phyloP scores from a whole-genome alignment of 2,888 invertebrate species.

The Hyalella azteca region DNA sequence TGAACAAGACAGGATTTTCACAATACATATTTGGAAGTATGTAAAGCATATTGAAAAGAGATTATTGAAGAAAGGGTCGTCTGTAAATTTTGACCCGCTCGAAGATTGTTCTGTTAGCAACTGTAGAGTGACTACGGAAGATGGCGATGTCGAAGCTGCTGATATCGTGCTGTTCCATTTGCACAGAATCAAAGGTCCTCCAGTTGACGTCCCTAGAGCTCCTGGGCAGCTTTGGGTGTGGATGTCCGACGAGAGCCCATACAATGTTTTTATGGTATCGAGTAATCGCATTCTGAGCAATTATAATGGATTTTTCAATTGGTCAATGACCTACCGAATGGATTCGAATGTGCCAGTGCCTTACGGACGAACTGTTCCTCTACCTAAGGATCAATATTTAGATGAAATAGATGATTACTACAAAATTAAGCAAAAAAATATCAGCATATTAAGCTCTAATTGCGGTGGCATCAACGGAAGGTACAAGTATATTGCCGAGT shows the following conservation, averaged over 20 bases:
- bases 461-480: slow-evolving; percentile 61
- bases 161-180: slow-evolving; percentile 73
- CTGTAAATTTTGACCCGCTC: slow-evolving; percentile 67
- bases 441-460: slow-evolving; percentile 60
- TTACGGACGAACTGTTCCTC: slow-evolving; percentile 62
- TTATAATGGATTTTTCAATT: slow-evolving; percentile 70
- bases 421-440: slow-evolving; percentile 55
- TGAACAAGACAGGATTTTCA: slow-evolving; percentile 62
- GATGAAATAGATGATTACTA: slow-evolving; percentile 41
- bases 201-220: slow-evolving; percentile 67
- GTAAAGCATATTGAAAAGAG: slow-evolving; percentile 68
- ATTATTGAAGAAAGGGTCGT: slow-evolving; percentile 67
- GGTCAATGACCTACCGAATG: slow-evolving; percentile 66
- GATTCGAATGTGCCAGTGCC: slow-evolving; percentile 64
- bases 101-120: slow-evolving; percentile 70
- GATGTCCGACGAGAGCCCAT: slow-evolving; percentile 73
- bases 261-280: slow-evolving; percentile 67
- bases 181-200: slow-evolving; percentile 65
- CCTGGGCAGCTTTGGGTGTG: slow-evolving; percentile 73
- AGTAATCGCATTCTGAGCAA: slow-evolving; percentile 62
- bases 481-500: slow-evolving; percentile 61
- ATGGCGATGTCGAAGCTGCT: slow-evolving; percentile 65
- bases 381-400: slow-evolving; percentile 20
- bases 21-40: slow-evolving; percentile 71
- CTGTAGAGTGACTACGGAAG: slow-evolving; percentile 70